Evolutionary conservation across 2,113 vertebrate genomes (phyloP).

Genomic region (Equus quagga): DNA sequence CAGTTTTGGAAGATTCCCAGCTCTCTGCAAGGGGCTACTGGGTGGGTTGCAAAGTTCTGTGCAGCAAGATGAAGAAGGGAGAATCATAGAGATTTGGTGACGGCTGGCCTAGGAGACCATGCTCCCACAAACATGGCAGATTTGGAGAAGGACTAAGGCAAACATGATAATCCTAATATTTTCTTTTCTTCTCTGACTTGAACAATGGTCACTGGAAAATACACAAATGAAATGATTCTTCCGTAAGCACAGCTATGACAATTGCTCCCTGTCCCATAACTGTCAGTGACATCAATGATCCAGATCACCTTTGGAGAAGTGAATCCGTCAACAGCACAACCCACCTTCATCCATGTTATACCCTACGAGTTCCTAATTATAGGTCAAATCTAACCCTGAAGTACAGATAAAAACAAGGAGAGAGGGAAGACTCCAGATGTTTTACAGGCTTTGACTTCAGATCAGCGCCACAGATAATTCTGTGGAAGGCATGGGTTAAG

Average conservation of each 20-base stretch:
- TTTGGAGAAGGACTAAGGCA: not conserved
- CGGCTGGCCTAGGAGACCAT: not conserved
- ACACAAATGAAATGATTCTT: not conserved
- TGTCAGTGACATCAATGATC: not conserved
- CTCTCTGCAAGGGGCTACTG: not conserved
- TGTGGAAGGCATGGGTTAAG: not conserved
- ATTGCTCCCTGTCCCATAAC: not conserved
- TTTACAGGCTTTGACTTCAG: not conserved
- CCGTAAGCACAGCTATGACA: no score
- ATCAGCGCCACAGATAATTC: not conserved
- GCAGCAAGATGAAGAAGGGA: not conserved
- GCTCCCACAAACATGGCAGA: not conserved
- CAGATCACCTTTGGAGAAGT: not conserved
- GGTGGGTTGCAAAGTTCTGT: not conserved
- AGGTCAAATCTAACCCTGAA: not conserved
- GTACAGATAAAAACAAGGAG: not conserved
- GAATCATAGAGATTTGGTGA: rapidly evolving
- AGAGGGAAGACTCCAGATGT: not conserved
- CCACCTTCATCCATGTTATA: not conserved
- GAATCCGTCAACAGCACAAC: not conserved
- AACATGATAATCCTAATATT: rapidly evolving
- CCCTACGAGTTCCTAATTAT: rapidly evolving
- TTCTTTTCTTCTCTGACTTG: not conserved
- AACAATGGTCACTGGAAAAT: not conserved
- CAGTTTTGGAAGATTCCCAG: not conserved